phyloP scores from a whole-genome alignment of 2,113 vertebrate species.

The Calidris pygmaea region DNA sequence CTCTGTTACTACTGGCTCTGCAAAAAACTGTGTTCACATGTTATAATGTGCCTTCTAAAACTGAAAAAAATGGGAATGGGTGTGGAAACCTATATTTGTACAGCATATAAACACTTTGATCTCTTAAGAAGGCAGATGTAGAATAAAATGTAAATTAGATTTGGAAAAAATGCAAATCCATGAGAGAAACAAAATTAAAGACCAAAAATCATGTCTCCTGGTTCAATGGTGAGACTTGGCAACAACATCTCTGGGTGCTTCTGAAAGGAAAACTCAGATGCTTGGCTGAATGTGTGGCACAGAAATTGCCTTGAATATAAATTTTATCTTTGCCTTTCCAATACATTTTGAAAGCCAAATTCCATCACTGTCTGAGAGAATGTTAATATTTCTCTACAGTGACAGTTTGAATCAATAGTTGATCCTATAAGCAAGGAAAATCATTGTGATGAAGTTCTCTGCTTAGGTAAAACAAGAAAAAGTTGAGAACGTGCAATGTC shows the following conservation, averaged over 20 bases:
- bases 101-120: conserved; percentile 5
- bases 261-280: conserved; percentile 33
- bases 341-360: conserved; percentile 12
- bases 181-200: conserved; percentile 42
- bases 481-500: not conserved
- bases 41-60: conserved; percentile 39
- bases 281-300: conserved; percentile 5
- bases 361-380: conserved; percentile 13
- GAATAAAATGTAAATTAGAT: conserved; percentile 31
- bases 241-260: conserved; percentile 11
- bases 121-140: conserved; percentile 18
- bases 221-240: conserved; percentile 28
- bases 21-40: conserved; percentile 44
- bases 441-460: not conserved
- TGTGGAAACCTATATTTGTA: conserved; percentile 49
- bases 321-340: conserved; percentile 33
- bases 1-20: conserved; percentile 36
- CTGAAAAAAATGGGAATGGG: conserved; percentile 26
- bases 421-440: conserved; percentile 8
- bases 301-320: conserved; percentile 24
- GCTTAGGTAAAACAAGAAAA: not conserved
- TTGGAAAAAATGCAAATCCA: conserved; percentile 23
- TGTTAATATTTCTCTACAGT: not conserved
- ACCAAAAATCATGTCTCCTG: not conserved
- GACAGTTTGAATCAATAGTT: not conserved